phyloP scores from a whole-genome alignment of 2,797 vertebrate genomes.

The Cetoscarus ocellatus region DNA sequence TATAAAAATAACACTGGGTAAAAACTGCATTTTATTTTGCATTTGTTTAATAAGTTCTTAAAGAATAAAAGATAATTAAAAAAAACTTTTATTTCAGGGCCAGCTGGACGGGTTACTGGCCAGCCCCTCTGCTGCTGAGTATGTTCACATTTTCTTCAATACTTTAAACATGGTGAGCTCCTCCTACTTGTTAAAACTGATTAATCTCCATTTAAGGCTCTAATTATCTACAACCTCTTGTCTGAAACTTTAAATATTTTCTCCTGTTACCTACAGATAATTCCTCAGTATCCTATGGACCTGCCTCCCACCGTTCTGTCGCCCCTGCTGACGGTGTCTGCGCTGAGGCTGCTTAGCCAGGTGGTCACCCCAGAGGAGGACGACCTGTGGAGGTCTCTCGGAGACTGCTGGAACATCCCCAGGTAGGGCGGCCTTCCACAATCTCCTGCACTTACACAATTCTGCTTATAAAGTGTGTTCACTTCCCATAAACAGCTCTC shows the following conservation, averaged over 20 bases:
- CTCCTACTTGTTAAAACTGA: neutral
- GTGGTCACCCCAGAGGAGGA: slow-evolving; percentile 73
- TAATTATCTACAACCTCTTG: neutral
- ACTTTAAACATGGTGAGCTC: slow-evolving; percentile 79
- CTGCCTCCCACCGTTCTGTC: slow-evolving; percentile 75
- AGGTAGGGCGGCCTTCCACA: slow-evolving; percentile 71
- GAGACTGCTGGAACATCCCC: slow-evolving; percentile 84
- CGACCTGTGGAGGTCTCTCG: slow-evolving; percentile 84
- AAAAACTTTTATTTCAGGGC: slow-evolving; percentile 66
- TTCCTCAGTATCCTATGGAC: slow-evolving; percentile 73
- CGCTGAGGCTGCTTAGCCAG: slow-evolving; percentile 81
- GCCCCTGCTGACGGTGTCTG: slow-evolving; percentile 84
- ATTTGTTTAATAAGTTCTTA: no score
- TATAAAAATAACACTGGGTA: neutral
- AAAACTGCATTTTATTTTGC: no score
- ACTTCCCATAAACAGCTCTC: neutral
- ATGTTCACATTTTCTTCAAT: slow-evolving; percentile 82
- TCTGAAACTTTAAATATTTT: neutral
- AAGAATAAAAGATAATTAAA: neutral
- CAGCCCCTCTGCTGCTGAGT: slow-evolving; percentile 69
- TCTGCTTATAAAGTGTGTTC: neutral
- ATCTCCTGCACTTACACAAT: slow-evolving; percentile 1
- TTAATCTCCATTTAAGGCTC: neutral
- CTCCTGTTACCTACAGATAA: slow-evolving; percentile 70
- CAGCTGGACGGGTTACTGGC: slow-evolving; percentile 69